These are phyloP conservation scores for Rhincodon typus DNA, from an alignment of 2,797 vertebrate genomes.

Conservation along the genomic window DNA sequence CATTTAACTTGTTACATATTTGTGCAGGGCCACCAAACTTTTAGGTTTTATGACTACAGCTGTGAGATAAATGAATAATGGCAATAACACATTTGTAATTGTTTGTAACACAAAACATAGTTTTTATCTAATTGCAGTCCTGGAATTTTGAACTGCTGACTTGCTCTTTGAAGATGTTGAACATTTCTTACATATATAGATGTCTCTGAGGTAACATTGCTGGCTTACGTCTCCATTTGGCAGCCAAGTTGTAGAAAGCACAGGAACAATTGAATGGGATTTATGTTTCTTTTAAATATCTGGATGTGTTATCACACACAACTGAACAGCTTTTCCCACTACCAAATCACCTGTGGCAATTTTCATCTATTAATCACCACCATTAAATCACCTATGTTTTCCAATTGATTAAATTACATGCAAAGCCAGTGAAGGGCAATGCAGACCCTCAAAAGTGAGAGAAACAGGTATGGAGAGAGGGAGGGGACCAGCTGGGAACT, in stretches of 20 bases:
- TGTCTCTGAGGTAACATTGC: not conserved
- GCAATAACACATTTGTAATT: not conserved
- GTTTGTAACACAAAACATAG: not conserved
- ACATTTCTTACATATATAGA: not conserved
- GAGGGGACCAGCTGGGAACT: too few species aligned
- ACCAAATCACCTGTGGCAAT: too few species aligned
- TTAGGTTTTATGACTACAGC: not conserved
- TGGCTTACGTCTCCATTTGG: not conserved
- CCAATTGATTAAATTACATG: too few species aligned
- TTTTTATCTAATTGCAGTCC: not conserved
- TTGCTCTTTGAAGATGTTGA: not conserved
- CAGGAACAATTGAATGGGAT: not conserved
- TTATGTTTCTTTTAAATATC: too few species aligned
- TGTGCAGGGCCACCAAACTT: not conserved
- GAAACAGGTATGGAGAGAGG: too few species aligned
- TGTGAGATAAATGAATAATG: not conserved
- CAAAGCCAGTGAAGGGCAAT: too few species aligned
- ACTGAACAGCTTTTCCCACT: too few species aligned
- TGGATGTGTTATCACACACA: too few species aligned
- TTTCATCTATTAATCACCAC: too few species aligned
- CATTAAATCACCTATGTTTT: too few species aligned
- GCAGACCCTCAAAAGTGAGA: too few species aligned
- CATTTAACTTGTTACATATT: not conserved
- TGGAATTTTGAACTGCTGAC: not conserved
- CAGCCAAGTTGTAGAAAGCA: not conserved